These are phyloP conservation scores for Galerucella nymphaeae DNA, from an alignment of 2,888 invertebrate genomes.

Conservation along the genomic window DNA sequence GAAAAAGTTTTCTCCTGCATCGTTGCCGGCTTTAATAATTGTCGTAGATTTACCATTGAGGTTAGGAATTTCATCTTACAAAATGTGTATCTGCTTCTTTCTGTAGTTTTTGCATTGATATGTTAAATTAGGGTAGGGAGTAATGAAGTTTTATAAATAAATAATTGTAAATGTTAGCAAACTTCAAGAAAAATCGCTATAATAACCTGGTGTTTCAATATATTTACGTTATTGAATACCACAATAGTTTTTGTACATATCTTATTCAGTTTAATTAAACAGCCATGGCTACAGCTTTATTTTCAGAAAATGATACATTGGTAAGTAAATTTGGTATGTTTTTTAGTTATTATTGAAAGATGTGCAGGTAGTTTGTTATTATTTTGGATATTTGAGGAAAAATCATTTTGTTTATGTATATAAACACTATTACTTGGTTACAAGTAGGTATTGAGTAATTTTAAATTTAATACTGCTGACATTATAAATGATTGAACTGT, in stretches of 20 bases:
- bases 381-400: neutral
- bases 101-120: slow-evolving; percentile 8
- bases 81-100: neutral
- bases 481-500: too few relatives aligned
- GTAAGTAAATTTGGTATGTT: slow-evolving; percentile 20
- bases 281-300: slow-evolving; percentile 38
- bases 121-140: slow-evolving; percentile 17
- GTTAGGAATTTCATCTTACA: neutral
- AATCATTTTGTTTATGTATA: neutral
- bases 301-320: slow-evolving; percentile 37
- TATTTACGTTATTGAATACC: slow-evolving; percentile 8
- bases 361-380: neutral
- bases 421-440: neutral
- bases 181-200: neutral
- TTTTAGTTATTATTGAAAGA: slow-evolving; percentile 1
- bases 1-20: neutral
- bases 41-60: neutral
- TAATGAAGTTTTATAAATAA: slow-evolving; percentile 25
- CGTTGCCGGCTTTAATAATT: neutral
- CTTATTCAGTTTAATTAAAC: slow-evolving; percentile 23
- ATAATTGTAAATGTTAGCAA: slow-evolving; percentile 5
- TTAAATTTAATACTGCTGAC: too few relatives aligned
- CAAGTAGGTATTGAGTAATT: neutral
- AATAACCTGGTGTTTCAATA: neutral
- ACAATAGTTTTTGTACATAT: slow-evolving; percentile 5